Evolutionary conservation across 2,797 vertebrate species (phyloP), one percentile per base, ranked within the genome.

Genomic region (Hyperoplus lanceolatus): DNA sequence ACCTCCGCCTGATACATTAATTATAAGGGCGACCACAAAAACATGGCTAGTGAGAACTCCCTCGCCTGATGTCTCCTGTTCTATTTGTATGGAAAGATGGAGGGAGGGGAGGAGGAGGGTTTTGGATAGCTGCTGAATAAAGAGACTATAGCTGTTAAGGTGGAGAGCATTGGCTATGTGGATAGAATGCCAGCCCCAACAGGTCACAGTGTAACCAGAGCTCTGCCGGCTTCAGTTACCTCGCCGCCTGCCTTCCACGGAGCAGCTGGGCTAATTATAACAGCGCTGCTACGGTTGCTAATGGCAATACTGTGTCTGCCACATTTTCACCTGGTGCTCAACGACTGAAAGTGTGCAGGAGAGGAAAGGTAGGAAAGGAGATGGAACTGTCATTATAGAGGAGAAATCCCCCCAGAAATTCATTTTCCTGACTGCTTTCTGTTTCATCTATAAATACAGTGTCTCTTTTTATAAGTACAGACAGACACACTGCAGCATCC

Each of bases 171-270:
- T 73, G 75, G 85, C 77, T 70, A 45, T 59, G 54, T 73, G 78
- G 77, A 83, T 80, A 81, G 81, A 85, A 85, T 88, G 65, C 48
- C 83, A 73, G 80, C 54, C 77, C 29, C 83, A 70, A 77, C 89
- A 77, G 87, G 91, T 90, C 90, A 81, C 80, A 45, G 82, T 77
- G 95, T 89, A 96, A 96, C 91, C 85, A 51, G 91, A 95, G 80
- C 87, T 58, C 66, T 6, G 18, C 58, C 53, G 77, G 91, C 60
- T 94, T 91, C 73, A 10, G 79, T 95, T 95, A 90, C 94, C 78
- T 75, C 75, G 43, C 65, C n/a, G 77, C 79, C 85, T 60, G 76
- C 84, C 75, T 83, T 29, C 80, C 65, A 67, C 70, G 58, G 73
- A 77, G 71, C 59, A 72, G 80, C 70, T 3, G 29, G 80, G 86